These are phyloP conservation scores for Salvator merianae DNA, from an alignment of 2,113 vertebrate species.

Conservation along the genomic window DNA sequence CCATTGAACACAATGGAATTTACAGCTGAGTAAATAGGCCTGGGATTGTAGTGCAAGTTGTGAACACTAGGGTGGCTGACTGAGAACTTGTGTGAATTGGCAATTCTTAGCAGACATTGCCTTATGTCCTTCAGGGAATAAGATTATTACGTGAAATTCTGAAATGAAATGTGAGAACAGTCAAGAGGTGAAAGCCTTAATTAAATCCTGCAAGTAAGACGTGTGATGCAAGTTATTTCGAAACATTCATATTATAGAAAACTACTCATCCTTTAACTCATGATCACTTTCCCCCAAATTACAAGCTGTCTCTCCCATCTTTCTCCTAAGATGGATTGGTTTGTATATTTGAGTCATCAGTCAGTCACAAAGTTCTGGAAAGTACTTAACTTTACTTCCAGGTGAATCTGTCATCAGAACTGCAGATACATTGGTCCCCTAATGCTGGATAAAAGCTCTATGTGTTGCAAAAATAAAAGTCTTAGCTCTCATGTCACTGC, in stretches of 20 bases:
- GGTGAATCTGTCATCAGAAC: neutral
- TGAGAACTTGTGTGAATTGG: slow-evolving; percentile 28
- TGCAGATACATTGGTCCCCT: neutral
- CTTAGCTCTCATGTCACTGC: neutral
- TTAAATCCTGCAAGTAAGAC: neutral
- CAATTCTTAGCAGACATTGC: neutral
- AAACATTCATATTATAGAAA: neutral
- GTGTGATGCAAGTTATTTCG: neutral
- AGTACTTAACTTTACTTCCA: neutral
- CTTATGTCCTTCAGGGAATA: neutral
- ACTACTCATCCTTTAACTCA: neutral
- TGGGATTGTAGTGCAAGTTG: neutral
- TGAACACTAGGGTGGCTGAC: slow-evolving; percentile 37
- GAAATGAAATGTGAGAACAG: neutral
- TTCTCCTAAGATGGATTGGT: neutral
- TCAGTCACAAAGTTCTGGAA: neutral
- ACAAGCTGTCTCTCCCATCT: neutral
- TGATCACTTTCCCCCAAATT: neutral
- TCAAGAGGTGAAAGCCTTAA: neutral
- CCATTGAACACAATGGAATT: neutral
- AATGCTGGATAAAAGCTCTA: no score
- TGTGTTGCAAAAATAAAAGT: neutral
- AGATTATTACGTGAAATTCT: neutral
- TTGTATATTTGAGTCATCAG: neutral
- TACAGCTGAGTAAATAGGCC: neutral